These are phyloP conservation scores for Acridotheres tristis DNA, from an alignment of 2,797 vertebrate species.

Conservation along the genomic window DNA sequence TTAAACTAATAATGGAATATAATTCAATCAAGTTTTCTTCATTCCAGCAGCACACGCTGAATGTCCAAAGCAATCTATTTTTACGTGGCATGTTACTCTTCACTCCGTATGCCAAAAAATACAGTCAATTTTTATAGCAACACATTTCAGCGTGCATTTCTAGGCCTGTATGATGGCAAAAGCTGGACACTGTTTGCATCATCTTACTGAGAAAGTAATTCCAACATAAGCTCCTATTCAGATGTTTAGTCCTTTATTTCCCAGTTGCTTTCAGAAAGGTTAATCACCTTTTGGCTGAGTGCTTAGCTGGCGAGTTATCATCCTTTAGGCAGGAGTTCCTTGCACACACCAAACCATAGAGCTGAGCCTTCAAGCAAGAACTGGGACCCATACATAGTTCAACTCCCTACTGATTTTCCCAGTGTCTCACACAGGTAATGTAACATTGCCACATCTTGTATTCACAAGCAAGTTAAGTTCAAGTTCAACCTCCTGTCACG, in stretches of 20 bases:
- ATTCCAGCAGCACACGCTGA: background rate
- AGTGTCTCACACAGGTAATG: background rate
- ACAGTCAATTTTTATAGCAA: background rate
- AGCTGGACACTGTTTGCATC: background rate
- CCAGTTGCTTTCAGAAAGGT: background rate
- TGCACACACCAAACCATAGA: background rate
- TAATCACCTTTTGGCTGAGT: background rate
- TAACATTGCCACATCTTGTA: background rate
- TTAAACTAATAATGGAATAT: slow-evolving; percentile 4
- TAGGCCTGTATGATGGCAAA: background rate
- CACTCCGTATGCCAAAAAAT: background rate
- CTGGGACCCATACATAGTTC: accelerated
- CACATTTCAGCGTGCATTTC: background rate
- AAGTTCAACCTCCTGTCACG: background rate
- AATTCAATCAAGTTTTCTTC: slow-evolving; percentile 22
- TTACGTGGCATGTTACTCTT: background rate
- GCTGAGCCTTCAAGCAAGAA: background rate
- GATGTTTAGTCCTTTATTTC: background rate
- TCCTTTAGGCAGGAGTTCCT: background rate
- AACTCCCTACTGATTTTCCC: background rate
- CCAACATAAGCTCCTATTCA: background rate
- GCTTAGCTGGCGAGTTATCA: background rate
- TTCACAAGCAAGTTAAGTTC: background rate
- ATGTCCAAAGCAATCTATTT: background rate
- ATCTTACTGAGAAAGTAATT: background rate